These are phyloP conservation scores for Pionites leucogaster DNA, from an alignment of 2,113 vertebrate species.

Conservation along the genomic window DNA sequence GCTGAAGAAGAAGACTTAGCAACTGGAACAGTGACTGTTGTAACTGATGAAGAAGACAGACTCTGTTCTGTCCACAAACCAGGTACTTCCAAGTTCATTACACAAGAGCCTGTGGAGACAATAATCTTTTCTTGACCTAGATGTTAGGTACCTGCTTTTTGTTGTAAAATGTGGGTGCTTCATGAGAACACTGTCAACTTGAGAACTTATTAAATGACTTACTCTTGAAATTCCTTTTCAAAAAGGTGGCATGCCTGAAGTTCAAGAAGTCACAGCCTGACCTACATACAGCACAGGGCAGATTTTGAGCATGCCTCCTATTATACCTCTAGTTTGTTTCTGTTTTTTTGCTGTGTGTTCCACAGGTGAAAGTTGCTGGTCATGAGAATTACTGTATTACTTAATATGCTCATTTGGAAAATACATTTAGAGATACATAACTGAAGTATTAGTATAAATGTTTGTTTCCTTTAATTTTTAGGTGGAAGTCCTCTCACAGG, in stretches of 20 bases:
- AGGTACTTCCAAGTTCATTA: slow-evolving; percentile 73
- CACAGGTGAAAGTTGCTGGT: neutral
- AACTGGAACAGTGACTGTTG: slow-evolving; percentile 85
- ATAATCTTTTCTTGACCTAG: neutral
- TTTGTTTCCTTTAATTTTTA: slow-evolving; percentile 53
- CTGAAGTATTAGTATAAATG: neutral
- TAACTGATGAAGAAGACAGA: slow-evolving; percentile 86
- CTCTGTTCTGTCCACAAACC: slow-evolving; percentile 92
- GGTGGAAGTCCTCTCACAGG: slow-evolving; percentile 89
- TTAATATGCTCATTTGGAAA: neutral
- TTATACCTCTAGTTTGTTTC: neutral
- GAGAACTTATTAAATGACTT: neutral
- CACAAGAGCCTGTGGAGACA: neutral
- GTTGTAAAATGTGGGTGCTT: neutral
- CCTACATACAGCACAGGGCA: neutral
- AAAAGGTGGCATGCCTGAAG: neutral
- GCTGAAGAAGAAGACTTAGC: slow-evolving; percentile 90
- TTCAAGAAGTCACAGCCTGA: neutral
- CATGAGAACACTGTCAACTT: neutral
- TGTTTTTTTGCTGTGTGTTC: neutral
- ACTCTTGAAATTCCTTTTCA: neutral
- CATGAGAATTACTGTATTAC: neutral
- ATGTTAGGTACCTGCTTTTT: neutral
- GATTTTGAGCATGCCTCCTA: neutral
- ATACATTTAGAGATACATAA: neutral